phyloP scores from a whole-genome alignment of 2,113 vertebrate species.

The Columba livia region DNA sequence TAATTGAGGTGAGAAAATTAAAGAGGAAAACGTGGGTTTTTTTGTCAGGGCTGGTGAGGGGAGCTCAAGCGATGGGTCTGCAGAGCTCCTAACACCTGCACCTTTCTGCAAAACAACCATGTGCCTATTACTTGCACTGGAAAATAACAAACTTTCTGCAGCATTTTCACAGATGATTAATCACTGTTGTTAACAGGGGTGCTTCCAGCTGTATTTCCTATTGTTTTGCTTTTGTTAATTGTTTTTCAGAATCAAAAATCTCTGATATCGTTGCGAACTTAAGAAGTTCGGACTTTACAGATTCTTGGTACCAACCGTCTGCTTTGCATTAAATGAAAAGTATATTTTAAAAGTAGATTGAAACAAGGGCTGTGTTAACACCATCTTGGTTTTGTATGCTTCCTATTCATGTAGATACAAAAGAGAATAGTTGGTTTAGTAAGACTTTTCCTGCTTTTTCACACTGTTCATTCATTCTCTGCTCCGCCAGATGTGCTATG shows the following conservation, averaged over 20 bases:
- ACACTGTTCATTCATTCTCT: slow-evolving; percentile 27
- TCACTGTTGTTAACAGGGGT: neutral
- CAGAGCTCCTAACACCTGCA: neutral
- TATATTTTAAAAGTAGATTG: slow-evolving; percentile 8
- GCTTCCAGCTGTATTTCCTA: slow-evolving; percentile 3
- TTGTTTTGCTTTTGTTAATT: slow-evolving; percentile 25
- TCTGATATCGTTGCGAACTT: neutral
- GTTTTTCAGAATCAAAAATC: slow-evolving; percentile 19
- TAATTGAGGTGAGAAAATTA: neutral
- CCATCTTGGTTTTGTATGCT: slow-evolving; percentile 35
- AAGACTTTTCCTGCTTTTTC: slow-evolving; percentile 22
- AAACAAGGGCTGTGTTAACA: slow-evolving; percentile 12
- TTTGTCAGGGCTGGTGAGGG: neutral
- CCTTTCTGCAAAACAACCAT: neutral
- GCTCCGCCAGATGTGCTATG: slow-evolving; percentile 33
- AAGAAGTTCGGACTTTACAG: neutral
- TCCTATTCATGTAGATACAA: slow-evolving; percentile 42
- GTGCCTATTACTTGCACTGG: neutral
- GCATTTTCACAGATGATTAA: slow-evolving; percentile 27
- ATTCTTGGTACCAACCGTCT: neutral
- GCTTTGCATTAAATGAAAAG: neutral
- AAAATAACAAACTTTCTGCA: neutral
- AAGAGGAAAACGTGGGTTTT: neutral
- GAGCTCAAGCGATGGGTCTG: neutral
- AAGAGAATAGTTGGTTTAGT: slow-evolving; percentile 42